A percentile compares a stretch with the other conserved stretches of the same genome.
Evolutionary conservation across 2,797 vertebrate genomes (phyloP).

Genomic region (Pangasius djambal): DNA sequence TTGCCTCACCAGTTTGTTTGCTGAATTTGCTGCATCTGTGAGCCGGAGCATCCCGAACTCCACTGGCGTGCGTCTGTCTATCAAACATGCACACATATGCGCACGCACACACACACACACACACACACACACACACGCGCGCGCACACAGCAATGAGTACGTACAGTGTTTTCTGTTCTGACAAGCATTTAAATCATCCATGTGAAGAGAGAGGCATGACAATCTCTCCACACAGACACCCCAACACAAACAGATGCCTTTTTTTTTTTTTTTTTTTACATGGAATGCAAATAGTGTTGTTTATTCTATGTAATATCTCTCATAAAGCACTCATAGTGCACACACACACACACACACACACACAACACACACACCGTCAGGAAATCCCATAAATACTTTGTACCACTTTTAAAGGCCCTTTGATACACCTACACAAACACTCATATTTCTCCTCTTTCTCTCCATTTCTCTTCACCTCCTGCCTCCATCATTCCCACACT

Average conservation of each 20-base stretch:
- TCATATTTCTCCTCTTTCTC: neutral
- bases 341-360: neutral
- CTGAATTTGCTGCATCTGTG: slow-evolving; percentile 32
- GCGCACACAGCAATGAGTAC: neutral
- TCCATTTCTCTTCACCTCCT: slow-evolving; percentile 30
- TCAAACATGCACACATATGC: slow-evolving; percentile 2
- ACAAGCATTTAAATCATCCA: slow-evolving; percentile 19
- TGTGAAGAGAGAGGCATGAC: slow-evolving; percentile 22
- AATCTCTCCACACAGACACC: slow-evolving; percentile 10
- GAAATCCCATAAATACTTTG: slow-evolving; percentile 18
- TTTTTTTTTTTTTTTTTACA: neutral
- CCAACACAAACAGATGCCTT: slow-evolving; percentile 16
- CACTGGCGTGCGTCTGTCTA: slow-evolving; percentile 24
- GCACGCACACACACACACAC: neutral
- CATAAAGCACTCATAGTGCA: neutral
- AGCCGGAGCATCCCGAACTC: slow-evolving; percentile 9
- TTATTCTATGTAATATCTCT: neutral
- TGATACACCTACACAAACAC: slow-evolving; percentile 34
- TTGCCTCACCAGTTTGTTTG: slow-evolving; percentile 21
- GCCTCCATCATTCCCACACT: slow-evolving; percentile 24
- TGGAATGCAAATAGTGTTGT: slow-evolving; percentile 15
- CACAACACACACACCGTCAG: neutral
- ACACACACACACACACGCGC: neutral
- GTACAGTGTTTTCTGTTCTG: neutral
- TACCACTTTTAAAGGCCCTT: slow-evolving; percentile 29